Conservation (phyloP, 2,797 vertebrate genomes). For the Eulemur mongoz region DNA sequence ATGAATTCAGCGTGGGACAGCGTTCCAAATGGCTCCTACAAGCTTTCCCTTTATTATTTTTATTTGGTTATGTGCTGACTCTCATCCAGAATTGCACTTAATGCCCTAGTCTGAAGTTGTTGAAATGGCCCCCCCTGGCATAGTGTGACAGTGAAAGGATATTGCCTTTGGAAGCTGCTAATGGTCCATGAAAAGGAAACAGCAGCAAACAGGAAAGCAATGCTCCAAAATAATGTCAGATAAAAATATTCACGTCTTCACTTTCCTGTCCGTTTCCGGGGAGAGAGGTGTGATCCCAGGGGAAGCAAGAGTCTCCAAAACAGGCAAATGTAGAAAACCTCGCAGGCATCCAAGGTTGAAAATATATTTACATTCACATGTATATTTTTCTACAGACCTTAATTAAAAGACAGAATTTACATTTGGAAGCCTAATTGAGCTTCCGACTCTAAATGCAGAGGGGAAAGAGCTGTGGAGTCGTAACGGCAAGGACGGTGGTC, state of each 20-base stretch:
- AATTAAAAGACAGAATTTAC: slow-evolving; percentile 68
- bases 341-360: background rate
- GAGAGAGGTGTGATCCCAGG: slow-evolving; percentile 43
- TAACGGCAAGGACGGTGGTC: background rate
- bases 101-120: slow-evolving; percentile 88
- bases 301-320: slow-evolving; percentile 53
- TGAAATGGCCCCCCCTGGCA: slow-evolving; percentile 88
- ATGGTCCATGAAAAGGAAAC: slow-evolving; percentile 88
- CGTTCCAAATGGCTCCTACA: slow-evolving; percentile 88
- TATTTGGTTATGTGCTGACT: slow-evolving; percentile 89
- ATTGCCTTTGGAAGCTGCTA: slow-evolving; percentile 89
- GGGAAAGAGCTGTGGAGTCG: background rate
- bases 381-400: slow-evolving; percentile 48
- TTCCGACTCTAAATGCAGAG: background rate
- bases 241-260: slow-evolving; percentile 79
- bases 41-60: slow-evolving; percentile 90
- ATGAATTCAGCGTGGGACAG: slow-evolving; percentile 87
- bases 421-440: slow-evolving; percentile 44
- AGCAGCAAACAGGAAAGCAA: slow-evolving; percentile 81
- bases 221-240: slow-evolving; percentile 84
- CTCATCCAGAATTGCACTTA: slow-evolving; percentile 89
- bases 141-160: slow-evolving; percentile 87
- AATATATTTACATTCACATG: background rate
- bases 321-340: slow-evolving; percentile 42
- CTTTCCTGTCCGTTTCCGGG: slow-evolving; percentile 54